phyloP scores from a whole-genome alignment of 2,888 invertebrate genomes.

The Drosophila neotestacea region DNA sequence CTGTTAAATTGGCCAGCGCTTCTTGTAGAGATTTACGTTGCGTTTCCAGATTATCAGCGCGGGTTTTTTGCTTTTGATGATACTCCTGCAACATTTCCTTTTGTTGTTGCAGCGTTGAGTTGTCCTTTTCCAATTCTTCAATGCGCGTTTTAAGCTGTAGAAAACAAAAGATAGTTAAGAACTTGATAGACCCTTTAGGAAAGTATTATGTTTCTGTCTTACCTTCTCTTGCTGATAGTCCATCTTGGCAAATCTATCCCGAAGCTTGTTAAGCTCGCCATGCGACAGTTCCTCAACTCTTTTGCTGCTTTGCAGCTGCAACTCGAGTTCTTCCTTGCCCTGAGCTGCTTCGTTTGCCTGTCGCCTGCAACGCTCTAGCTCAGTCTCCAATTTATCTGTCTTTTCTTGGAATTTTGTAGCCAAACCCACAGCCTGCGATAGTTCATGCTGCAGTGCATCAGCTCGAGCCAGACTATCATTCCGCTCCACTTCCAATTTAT shows the following conservation, averaged over 20 bases:
- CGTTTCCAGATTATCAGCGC: slow-evolving; percentile 86
- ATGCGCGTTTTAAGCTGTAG: slow-evolving; percentile 86
- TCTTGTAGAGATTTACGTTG: slow-evolving; percentile 87
- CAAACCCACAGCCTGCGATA: slow-evolving; percentile 89
- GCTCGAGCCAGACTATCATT: slow-evolving; percentile 85
- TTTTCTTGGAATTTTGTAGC: slow-evolving; percentile 90
- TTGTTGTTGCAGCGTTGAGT: slow-evolving; percentile 86
- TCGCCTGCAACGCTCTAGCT: slow-evolving; percentile 78
- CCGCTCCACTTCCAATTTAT: slow-evolving; percentile 83
- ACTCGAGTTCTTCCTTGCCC: slow-evolving; percentile 85
- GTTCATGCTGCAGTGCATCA: slow-evolving; percentile 89
- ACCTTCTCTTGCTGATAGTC: slow-evolving; percentile 87
- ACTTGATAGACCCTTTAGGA: too few species aligned
- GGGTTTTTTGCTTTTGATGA: slow-evolving; percentile 86
- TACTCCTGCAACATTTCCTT: slow-evolving; percentile 86
- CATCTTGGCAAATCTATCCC: slow-evolving; percentile 84
- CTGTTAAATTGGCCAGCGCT: slow-evolving; percentile 85
- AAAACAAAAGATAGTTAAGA: background rate
- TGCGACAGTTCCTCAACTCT: slow-evolving; percentile 83
- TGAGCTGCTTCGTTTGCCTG: slow-evolving; percentile 51
- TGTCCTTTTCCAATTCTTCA: slow-evolving; percentile 87
- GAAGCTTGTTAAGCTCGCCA: slow-evolving; percentile 84
- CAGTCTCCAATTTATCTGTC: slow-evolving; percentile 86
- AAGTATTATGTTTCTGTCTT: background rate
- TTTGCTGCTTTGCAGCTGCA: slow-evolving; percentile 78